These are phyloP conservation scores for Masticophis lateralis DNA, from an alignment of 2,797 vertebrate genomes.

Conservation along the genomic window DNA sequence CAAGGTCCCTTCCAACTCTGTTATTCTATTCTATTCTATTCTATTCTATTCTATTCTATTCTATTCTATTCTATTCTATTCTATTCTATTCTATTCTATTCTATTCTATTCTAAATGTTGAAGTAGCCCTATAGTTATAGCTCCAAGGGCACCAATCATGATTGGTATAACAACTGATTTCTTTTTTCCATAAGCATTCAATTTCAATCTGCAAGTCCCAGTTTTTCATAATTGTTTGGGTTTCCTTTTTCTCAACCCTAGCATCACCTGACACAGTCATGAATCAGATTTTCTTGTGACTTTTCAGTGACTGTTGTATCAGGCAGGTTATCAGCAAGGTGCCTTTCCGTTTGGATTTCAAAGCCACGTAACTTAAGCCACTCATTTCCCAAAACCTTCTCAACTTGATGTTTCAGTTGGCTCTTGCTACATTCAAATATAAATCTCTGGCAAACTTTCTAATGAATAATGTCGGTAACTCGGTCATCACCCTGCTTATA, in stretches of 20 bases:
- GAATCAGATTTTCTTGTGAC: not conserved
- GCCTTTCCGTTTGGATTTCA: not conserved
- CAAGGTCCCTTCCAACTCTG: no score
- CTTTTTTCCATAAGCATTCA: no score
- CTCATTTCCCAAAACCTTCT: not conserved
- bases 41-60: no score
- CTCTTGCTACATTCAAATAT: not conserved
- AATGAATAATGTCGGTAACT: not conserved
- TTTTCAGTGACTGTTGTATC: not conserved
- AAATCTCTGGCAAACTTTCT: not conserved
- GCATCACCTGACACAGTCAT: not conserved
- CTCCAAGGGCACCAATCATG: no score
- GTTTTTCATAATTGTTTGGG: not conserved
- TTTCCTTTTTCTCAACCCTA: not conserved
- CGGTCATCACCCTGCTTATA: not conserved
- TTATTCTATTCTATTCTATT: no score
- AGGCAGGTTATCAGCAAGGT: not conserved
- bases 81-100: no score
- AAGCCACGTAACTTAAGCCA: not conserved
- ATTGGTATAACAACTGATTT: no score
- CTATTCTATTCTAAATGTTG: no score
- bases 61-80: no score
- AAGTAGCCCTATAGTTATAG: no score
- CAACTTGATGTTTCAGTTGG: not conserved
- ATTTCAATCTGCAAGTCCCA: no score